A percentile compares a stretch with the other conserved stretches of the same genome.
Evolutionary conservation across 2,888 invertebrate genomes (phyloP).

Genomic region (Sisyra terminalis): DNA sequence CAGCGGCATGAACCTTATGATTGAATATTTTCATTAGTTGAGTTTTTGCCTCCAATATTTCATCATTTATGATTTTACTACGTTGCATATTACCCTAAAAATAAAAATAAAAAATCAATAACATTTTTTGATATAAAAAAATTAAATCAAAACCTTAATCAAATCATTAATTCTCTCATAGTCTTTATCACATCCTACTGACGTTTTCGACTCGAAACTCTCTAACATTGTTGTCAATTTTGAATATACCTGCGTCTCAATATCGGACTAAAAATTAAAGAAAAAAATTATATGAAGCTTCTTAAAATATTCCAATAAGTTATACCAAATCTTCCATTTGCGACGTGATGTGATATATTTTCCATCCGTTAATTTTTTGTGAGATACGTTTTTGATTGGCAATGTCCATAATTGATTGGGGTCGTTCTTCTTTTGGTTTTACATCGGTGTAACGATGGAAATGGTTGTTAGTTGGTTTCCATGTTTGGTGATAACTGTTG

Average conservation of each 20-base stretch:
- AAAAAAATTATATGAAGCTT: slow-evolving; percentile 5
- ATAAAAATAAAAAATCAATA: slow-evolving; percentile 9
- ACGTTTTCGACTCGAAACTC: slow-evolving; percentile 25
- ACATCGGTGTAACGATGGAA: slow-evolving; percentile 67
- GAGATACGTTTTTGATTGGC: slow-evolving; percentile 76
- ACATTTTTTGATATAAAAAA: not conserved
- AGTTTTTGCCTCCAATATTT: slow-evolving; percentile 72
- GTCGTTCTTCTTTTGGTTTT: slow-evolving; percentile 68
- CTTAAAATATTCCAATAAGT: slow-evolving; percentile 40
- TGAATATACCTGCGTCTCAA: slow-evolving; percentile 30
- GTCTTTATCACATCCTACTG: slow-evolving; percentile 21
- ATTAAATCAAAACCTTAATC: slow-evolving; percentile 33
- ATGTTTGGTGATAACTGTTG: slow-evolving; percentile 47
- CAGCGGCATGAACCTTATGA: slow-evolving; percentile 75
- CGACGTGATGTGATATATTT: slow-evolving; percentile 77
- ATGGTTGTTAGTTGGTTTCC: slow-evolving; percentile 61
- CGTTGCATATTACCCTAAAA: slow-evolving; percentile 86
- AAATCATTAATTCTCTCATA: slow-evolving; percentile 36
- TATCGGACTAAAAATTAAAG: slow-evolving; percentile 28
- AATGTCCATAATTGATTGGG: slow-evolving; percentile 68
- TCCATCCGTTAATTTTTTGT: slow-evolving; percentile 88
- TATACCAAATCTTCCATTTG: slow-evolving; percentile 84
- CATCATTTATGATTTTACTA: slow-evolving; percentile 83
- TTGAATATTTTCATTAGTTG: slow-evolving; percentile 83
- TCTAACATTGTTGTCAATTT: slow-evolving; percentile 24